phyloP scores from a whole-genome alignment of 2,888 invertebrate species.

The Eristalis arbustorum region DNA sequence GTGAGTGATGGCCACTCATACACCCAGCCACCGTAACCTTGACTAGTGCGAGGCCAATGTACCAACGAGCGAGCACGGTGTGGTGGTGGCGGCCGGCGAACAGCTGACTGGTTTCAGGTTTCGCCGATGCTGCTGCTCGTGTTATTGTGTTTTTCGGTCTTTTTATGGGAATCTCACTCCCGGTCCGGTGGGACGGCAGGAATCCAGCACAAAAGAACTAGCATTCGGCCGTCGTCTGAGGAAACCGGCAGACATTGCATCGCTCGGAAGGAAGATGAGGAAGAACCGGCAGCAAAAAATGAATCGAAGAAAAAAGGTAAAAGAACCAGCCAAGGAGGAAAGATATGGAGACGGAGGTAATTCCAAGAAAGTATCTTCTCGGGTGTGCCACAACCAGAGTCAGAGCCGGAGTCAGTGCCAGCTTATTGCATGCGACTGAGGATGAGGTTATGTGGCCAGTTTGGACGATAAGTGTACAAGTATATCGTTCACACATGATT shows the following conservation, averaged over 20 bases:
- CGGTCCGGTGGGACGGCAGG: background rate
- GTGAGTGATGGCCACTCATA: background rate
- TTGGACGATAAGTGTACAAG: conserved; percentile 4
- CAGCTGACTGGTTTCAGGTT: conserved; percentile 61
- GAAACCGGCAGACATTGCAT: conserved; percentile 15
- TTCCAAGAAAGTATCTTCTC: conserved; percentile 63
- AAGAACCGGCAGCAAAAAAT: conserved; percentile 3
- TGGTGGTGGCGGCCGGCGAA: conserved; percentile 18
- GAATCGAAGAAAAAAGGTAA: background rate
- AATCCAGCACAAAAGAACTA: conserved; percentile 20
- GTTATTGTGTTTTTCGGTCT: background rate
- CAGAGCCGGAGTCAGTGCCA: background rate
- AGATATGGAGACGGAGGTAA: conserved; percentile 50
- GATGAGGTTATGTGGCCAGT: background rate
- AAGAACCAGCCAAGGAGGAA: conserved; percentile 28
- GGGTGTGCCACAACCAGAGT: conserved; percentile 14
- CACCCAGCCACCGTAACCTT: conserved; percentile 33
- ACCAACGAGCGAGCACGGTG: background rate
- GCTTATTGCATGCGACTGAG: background rate
- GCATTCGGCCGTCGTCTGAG: conserved; percentile 8
- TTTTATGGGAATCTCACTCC: conserved; percentile 14
- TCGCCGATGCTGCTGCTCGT: conserved; percentile 12
- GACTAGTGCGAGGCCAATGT: conserved; percentile 44
- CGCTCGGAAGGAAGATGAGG: conserved; percentile 47
- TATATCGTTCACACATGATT: conserved; percentile 51